Base-by-base conservation (phyloP, 2,113 vertebrate genomes). In the Campylomormyrus numenius region DNA sequence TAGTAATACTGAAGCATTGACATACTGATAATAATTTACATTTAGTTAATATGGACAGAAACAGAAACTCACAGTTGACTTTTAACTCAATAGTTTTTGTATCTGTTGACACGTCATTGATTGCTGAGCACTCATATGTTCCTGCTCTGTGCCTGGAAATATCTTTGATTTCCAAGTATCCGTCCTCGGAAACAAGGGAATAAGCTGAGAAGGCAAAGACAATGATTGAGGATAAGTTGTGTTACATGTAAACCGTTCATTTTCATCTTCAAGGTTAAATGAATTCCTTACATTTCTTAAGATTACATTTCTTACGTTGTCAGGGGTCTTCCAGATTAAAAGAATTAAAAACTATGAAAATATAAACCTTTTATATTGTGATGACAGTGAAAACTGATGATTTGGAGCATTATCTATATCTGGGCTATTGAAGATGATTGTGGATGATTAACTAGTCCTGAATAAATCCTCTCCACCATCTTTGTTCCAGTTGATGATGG, bases 111-210 rank as follows among this genome's bases (percentile, higher is more conserved):
- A 99, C 98, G 0, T 99, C 97, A 0, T 99, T 99, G 94, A 96
- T 95, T 2, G 98, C 98, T 0, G 96, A 97, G 96, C 98, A 99
- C 91, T 99, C 97, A 0, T 99, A 99, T 31, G 96, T 96, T 15
- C 98, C 98, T 0, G 98, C 98, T 92, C 96, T 96, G 92, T 97
- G 96, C 92, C 97, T 96, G 0, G 96, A 96, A 94, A 99, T 97
- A 27, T 96, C 96, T 0, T 96, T 96, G 92, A 99, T 99, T 94
- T 99, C 98, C 95, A 99, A 93, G 93, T 97, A 97, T 90, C 99
- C 98, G 0, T 98, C 98, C 74, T 99, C 98, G 0, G 98, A 98
- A 89, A 96, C 94, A 91, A 97, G 96, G 91, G 96, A 96, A 0
- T 96, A 98, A 98, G 93, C 88, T 89, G 53, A 92, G 58, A 87